Base-by-base conservation (phyloP, 2,888 invertebrate species). In the Ormyrus rosae region DNA sequence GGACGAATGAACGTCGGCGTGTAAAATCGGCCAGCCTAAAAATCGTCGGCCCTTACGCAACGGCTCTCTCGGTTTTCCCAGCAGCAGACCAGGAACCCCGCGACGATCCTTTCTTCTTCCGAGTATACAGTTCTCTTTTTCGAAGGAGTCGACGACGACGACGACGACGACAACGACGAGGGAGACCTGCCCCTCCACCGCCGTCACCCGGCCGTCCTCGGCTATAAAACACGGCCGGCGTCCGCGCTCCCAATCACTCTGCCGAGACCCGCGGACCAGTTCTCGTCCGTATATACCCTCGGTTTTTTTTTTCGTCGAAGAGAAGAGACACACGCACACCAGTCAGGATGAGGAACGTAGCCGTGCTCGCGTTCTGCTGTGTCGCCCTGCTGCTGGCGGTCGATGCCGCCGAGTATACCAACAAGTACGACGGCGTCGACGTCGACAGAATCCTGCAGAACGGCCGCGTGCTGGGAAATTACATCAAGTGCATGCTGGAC, bases 401-500 rank as follows among this genome's bases (percentile, higher is more conserved):
- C 4, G 34, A 76, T 1, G 80, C 65, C 0, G 69, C 45, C 11
- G 76, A 87, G 5, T 95, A 93, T 87, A 89, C 92, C 8, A 91
- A 85, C 77, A 92, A 92, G 87, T 93, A 92, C 85, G 93, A 93
- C 86, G 92, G 92, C 83, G 89, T 94, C 67, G 92, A 94, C 85
- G 91, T 94, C 13, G 93, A 94, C 80, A 91, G 90, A 79, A 93
- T 94, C 83, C 89, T 94, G 63, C 87, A 88, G 72, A 94, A 94
- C 86, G 91, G 91, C 56, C 90, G 93, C 48, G 91, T 94, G 34
- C 90, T 94, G 8, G 91, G 91, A n/a, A 93, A 92, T 88, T 94
- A 94, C 86, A 92, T 94, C 84, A 92, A 92, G 84, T 94, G 94
- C 85, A 87, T 94, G 87, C 90, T 94, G 90, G 94, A 93, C 6